Base-by-base conservation (phyloP, 2,113 vertebrate genomes). In the Chinchilla lanigera region DNA sequence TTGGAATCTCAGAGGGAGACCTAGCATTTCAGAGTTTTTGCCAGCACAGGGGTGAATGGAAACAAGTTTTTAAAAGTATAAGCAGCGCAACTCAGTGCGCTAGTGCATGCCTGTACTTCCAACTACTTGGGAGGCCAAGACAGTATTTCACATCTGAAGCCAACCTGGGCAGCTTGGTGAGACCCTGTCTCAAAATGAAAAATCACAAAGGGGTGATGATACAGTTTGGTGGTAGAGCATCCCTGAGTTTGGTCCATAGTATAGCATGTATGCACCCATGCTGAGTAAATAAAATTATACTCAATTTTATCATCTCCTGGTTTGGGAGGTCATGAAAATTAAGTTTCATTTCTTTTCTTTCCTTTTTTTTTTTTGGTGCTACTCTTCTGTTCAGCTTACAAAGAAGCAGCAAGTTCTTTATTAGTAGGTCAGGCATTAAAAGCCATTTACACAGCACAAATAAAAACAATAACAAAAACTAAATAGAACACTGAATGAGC, bases 401-500 rank as follows among this genome's bases (percentile, higher is more conserved):
- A 54, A 77, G 69, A 94, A 63, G 35, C 95, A 96, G n/a, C n/a
- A 35, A 58, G 33, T 87, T 93, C 38, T 94, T 96, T 81, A 26
- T 92, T 90, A 95, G 47, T 83, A 89, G 50, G 20, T 86, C 11
- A 92, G 38, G 20, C 16, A 22, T 87, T 80, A 60, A 89, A 80
- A 93, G 26, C n/a, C 19, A 69, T 91, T 94, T 95, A 33, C 6
- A 38, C 44, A 96, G 84, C 17, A 81, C 33, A 88, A 73, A 44
- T 71, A 89, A 30, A 77, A 77, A 28, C 26, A 77, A 80, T 24
- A 67, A 85, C 35, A 14, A 84, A 81, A 90, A 83, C 52, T 71
- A 75, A 93, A 56, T 19, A 52, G 28, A 92, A 83, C 17, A 35
- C 28, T 24, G 5, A 47, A 1, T 61, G 38, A 91, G 47, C 85